A percentile compares a stretch with the other conserved stretches of the same genome.
phyloP scores from a whole-genome alignment of 2,888 invertebrate species.

The Rhorus exstirpatorius region DNA sequence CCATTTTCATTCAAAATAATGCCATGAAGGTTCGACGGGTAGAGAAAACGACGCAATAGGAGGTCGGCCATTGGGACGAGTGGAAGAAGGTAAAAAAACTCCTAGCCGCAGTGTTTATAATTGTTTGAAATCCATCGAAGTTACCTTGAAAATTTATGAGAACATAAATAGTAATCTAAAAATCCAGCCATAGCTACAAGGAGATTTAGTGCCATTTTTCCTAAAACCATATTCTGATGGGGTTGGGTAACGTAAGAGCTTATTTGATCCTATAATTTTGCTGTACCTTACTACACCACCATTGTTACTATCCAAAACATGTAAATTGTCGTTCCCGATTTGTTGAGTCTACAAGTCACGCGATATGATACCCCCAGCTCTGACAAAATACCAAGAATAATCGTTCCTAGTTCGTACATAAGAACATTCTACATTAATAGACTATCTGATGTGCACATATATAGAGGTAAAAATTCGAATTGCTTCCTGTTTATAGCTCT shows the following conservation, averaged over 20 bases:
- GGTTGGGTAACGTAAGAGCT: background rate
- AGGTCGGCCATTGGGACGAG: background rate
- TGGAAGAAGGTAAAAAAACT: constrained; percentile 3
- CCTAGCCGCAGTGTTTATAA: background rate
- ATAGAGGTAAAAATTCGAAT: background rate
- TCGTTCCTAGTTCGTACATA: constrained; percentile 12
- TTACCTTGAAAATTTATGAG: background rate
- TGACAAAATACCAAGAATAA: constrained; percentile 52
- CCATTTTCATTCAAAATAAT: constrained; percentile 21
- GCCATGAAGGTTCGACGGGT: constrained; percentile 10
- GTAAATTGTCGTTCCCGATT: constrained; percentile 27
- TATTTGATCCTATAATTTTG: background rate
- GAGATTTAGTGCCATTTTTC: constrained; percentile 26
- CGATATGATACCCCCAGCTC: constrained; percentile 47
- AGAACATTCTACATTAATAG: background rate
- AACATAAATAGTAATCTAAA: constrained; percentile 8
- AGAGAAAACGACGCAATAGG: background rate
- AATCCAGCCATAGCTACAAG: background rate
- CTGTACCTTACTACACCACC: background rate
- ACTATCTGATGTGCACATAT: background rate
- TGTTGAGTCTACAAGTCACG: constrained; percentile 45
- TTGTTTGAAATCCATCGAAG: background rate
- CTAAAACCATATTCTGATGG: background rate
- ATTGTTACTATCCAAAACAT: constrained; percentile 28
- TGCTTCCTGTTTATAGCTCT: background rate